phyloP scores from a whole-genome alignment of 1,140 invertebrate species.

The Solenopsis fugax region DNA sequence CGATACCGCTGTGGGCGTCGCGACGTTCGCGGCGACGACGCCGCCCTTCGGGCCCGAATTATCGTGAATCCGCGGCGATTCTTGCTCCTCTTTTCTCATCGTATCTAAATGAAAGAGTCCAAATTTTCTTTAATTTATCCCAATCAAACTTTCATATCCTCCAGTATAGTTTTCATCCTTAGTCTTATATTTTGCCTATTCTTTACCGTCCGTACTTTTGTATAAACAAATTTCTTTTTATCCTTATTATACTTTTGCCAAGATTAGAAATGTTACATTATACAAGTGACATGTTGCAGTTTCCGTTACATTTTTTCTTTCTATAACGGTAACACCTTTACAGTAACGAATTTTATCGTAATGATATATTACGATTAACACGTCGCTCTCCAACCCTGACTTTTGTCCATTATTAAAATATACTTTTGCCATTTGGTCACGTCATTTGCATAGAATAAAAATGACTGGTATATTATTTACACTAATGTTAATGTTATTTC shows the following conservation, averaged over 20 bases:
- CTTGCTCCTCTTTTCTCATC: conserved; percentile 81
- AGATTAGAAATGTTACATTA: no score
- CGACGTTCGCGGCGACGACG: conserved; percentile 65
- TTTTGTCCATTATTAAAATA: not conserved
- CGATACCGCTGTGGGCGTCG: conserved; percentile 67
- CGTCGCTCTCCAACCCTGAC: no score
- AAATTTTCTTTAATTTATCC: not conserved
- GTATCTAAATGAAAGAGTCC: conserved; percentile 19
- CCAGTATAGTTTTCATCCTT: not conserved
- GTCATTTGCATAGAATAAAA: not conserved
- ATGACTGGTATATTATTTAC: not conserved
- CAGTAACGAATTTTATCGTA: no score
- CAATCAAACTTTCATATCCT: not conserved
- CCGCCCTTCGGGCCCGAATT: conserved; percentile 67
- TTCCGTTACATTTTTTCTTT: no score
- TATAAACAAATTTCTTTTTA: not conserved
- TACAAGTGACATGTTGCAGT: no score
- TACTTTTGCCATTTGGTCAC: not conserved
- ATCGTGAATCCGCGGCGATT: conserved; percentile 83
- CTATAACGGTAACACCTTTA: no score
- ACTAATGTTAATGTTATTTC: not conserved
- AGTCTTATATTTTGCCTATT: not conserved
- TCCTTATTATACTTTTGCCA: not conserved
- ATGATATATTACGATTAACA: no score
- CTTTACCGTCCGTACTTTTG: not conserved